These are phyloP conservation scores for Phoenicopterus ruber DNA, from an alignment of 2,113 vertebrate genomes.

Conservation along the genomic window DNA sequence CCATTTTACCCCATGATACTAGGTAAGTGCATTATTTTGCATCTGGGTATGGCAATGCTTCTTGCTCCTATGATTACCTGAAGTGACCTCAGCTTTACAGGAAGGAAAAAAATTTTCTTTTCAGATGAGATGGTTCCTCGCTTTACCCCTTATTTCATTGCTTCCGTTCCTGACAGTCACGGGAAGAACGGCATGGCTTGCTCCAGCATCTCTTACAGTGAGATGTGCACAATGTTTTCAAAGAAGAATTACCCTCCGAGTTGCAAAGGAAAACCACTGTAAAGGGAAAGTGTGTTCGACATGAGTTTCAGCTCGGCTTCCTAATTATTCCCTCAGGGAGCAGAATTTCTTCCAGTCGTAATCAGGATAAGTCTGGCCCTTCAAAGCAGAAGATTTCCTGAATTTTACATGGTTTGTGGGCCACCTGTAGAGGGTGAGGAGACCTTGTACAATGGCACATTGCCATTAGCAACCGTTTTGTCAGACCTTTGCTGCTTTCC, in stretches of 20 bases:
- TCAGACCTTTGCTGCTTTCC: not conserved
- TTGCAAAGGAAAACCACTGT: not conserved
- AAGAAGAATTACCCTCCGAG: not conserved
- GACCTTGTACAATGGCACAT: not conserved
- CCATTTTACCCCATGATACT: not conserved
- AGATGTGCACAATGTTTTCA: not conserved
- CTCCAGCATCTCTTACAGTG: not conserved
- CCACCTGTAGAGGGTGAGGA: not conserved
- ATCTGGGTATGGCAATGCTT: not conserved
- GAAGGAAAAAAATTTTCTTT: not conserved
- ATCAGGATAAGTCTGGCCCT: not conserved
- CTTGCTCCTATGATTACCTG: not conserved
- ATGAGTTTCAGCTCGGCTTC: not conserved
- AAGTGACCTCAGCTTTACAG: not conserved
- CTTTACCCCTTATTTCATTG: not conserved
- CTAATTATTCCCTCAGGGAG: conserved; percentile 31
- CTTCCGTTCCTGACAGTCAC: not conserved
- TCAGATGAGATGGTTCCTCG: not conserved
- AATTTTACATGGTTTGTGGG: not conserved
- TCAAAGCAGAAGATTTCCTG: not conserved
- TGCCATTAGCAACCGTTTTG: not conserved
- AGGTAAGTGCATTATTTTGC: not conserved
- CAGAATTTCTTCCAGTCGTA: not conserved
- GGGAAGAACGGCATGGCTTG: not conserved
- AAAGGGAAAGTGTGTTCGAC: not conserved